These are phyloP conservation scores for Myoxocephalus aenaeus DNA, from an alignment of 2,797 vertebrate genomes.

Conservation along the genomic window DNA sequence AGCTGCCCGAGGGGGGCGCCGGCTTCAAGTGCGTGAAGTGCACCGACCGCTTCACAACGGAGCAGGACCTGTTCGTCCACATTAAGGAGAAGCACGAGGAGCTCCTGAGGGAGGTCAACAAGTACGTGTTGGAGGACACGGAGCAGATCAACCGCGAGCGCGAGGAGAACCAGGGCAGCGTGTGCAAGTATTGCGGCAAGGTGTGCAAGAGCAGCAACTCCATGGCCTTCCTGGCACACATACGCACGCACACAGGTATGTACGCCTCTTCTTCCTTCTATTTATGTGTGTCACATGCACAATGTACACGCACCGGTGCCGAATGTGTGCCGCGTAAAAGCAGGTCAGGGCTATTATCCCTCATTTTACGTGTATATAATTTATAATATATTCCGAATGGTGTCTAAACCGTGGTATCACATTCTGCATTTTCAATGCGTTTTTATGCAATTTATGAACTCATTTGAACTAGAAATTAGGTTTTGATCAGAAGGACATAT, in stretches of 20 bases:
- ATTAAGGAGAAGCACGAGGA: slow-evolving; percentile 99
- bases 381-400: background rate
- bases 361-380: background rate
- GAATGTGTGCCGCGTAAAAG: background rate
- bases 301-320: background rate
- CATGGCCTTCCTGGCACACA: slow-evolving; percentile 98
- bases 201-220: slow-evolving; percentile 99
- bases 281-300: background rate
- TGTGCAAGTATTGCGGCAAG: slow-evolving; percentile 98
- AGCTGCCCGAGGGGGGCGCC: slow-evolving; percentile 94
- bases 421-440: slow-evolving; percentile 1
- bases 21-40: slow-evolving; percentile 98
- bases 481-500: background rate
- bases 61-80: slow-evolving; percentile 95
- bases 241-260: slow-evolving; percentile 98
- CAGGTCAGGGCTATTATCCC: background rate
- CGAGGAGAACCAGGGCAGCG: slow-evolving; percentile 96
- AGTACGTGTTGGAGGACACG: slow-evolving; percentile 97
- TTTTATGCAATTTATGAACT: background rate
- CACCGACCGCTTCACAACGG: slow-evolving; percentile 93
- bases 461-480: background rate
- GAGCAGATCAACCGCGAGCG: slow-evolving; percentile 98
- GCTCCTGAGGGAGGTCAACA: slow-evolving; percentile 95
- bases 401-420: background rate
- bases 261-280: slow-evolving; percentile 18